Base-by-base conservation (phyloP, 2,888 invertebrate genomes). In the Caenorhabditis auriculariae region DNA sequence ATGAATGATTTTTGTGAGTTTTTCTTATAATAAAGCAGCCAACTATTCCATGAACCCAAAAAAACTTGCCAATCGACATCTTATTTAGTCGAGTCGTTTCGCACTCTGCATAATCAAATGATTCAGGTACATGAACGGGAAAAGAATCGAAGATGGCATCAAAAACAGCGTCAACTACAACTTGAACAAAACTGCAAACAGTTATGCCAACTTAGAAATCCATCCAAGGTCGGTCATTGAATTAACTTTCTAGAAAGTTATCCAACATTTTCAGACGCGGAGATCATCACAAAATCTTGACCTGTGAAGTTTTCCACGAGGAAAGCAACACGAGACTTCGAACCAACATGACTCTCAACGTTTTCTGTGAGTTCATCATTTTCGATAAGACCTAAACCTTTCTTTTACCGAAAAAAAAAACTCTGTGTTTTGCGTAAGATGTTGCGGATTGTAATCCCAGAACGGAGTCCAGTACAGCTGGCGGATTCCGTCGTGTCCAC, bases 281-380 rank as follows among this genome's bases (percentile, higher is more conserved):
- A 27, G 77, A 80, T 57, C 74, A 80, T 53, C 69, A 73, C 32
- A 80, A 77, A 54, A 51, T 74, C 24, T 50, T 80, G 23, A 72
- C 77, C 6, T 80, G 80, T 54, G 76, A 80, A 60, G 76, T 66
- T 2, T 49, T 59, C 23, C 80, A 80, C 32, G 43, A 58, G 19
- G 71, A 72, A 32, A 76, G 72, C 3, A 44, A 56, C 5, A 69
- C 69, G 0, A 65, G 72, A 46, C 46, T 74, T 3, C 58, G 69
- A 1, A 66, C 74, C 2, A 72, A 72, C 27, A 63, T 76, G 4
- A 74, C 76, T 5, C 51, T 79, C 19, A 63, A 73, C 55, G 77
- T 79, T 17, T 54, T 75, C 9, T 78, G 78, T 78, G 54, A 52
- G 74, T 60, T 39, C 17, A 43, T 9, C n/a, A n/a, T n/a, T n/a